Base-by-base conservation (phyloP, 2,113 vertebrate species). In the Perca flavescens region DNA sequence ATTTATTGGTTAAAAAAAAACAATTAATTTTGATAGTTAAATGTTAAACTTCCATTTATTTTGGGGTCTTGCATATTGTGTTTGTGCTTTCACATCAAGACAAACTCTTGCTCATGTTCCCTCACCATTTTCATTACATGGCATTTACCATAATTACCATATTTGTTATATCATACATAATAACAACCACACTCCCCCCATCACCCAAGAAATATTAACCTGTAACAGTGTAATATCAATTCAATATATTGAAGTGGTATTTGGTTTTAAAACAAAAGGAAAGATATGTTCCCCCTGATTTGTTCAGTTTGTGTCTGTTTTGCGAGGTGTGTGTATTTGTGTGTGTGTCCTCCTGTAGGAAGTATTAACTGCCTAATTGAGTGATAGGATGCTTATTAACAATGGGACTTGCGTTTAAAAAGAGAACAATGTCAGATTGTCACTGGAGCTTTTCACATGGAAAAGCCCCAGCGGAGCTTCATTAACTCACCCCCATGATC, bases 401-500 rank as follows among this genome's bases (percentile, higher is more conserved):
- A 80, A 12, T 74, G 80, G 75, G 73, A 69, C 82, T 83, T 73
- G 78, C 50, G 28, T 89, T 83, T 83, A 86, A 86, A 89, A 79
- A 74, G 70, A 80, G 75, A 78, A 89, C 91, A 88, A 79, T 90
- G 85, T 85, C 88, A 88, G 64, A 43, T 74, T 78, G 86, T 90
- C 88, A 82, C 70, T 25, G 52, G 76, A 87, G 83, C 82, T 77
- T 88, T 88, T 81, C 83, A 86, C 82, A 81, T 69, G 66, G 84
- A 88, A 90, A 85, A 87, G 81, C 77, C 88, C 70, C 47, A 53
- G 74, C 61, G 74, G 86, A 90, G 88, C 83, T 90, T 91, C 88
- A 93, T 93, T 92, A 92, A 91, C 88, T 91, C 73, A 60, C 25
- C 83, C 73, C 77, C 81, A 79, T 86, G 82, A 88, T 91, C 76